Evolutionary conservation across 2,113 vertebrate genomes (phyloP).

Genomic region (Talpa occidentalis): DNA sequence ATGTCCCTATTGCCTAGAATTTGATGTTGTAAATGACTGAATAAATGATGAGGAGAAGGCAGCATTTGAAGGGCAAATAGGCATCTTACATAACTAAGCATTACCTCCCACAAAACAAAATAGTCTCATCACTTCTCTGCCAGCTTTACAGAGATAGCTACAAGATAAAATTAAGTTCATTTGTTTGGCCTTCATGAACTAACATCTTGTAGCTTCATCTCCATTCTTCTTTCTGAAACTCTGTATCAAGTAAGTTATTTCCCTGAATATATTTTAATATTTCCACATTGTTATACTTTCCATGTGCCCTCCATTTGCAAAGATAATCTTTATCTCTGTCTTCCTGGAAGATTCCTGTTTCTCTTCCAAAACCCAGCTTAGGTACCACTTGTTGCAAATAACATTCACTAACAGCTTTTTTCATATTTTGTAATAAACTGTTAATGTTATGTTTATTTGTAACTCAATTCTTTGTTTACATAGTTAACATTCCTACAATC

Average conservation of each 20-base stretch:
- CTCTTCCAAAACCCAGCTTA: not conserved
- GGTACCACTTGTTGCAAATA: not conserved
- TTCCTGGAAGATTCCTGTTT: constrained; percentile 15
- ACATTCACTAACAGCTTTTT: not conserved
- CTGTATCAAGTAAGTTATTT: not conserved
- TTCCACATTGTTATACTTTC: not conserved
- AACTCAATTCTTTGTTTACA: not conserved
- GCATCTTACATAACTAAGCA: not conserved
- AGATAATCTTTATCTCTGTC: not conserved
- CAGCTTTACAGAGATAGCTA: not conserved
- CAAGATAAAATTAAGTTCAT: not conserved
- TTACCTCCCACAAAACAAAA: not conserved
- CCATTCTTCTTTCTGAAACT: not conserved
- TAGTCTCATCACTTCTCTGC: not conserved
- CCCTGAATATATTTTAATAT: not conserved
- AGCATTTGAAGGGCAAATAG: not conserved
- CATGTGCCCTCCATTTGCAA: not conserved
- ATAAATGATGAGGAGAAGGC: not conserved
- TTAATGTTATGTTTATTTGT: not conserved
- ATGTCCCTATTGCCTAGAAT: not conserved
- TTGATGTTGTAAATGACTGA: not conserved
- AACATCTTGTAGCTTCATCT: not conserved
- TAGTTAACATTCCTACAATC: not conserved
- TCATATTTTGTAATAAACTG: not conserved
- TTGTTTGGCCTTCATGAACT: not conserved